These are phyloP conservation scores for Caerostris darwini DNA, from an alignment of 1,140 invertebrate species.

Conservation along the genomic window DNA sequence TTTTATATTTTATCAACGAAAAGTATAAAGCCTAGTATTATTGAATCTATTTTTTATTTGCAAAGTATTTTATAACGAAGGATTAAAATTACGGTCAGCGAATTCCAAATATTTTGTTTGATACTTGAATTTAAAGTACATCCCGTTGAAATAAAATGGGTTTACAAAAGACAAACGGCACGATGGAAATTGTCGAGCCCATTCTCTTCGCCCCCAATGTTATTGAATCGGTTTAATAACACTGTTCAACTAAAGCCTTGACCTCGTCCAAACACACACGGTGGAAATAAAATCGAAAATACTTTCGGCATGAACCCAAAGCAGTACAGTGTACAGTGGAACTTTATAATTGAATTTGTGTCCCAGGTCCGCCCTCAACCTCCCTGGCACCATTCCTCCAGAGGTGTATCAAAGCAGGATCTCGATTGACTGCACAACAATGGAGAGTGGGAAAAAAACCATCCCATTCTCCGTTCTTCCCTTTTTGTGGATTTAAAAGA, in stretches of 20 bases:
- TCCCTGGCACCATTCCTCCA: neutral
- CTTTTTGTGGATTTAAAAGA: neutral
- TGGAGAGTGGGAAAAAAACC: neutral
- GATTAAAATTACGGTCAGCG: no score
- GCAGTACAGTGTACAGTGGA: neutral
- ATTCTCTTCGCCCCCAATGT: neutral
- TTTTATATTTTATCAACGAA: no score
- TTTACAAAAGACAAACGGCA: neutral
- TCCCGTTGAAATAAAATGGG: neutral
- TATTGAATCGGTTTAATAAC: neutral
- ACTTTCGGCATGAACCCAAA: neutral
- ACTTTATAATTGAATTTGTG: constrained; percentile 5
- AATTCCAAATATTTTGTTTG: neutral
- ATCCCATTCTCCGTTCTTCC: neutral
- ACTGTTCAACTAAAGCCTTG: neutral
- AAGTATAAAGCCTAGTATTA: no score
- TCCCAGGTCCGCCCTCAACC: neutral
- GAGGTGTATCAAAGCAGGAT: neutral
- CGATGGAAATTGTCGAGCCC: neutral
- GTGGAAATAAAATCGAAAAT: neutral
- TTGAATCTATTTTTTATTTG: no score
- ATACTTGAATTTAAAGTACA: neutral
- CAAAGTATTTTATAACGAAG: no score
- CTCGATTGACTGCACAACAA: constrained; percentile 12
- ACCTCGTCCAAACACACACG: neutral